Conservation (phyloP, 2,888 invertebrate genomes). For the Meiosimyza platycephala region DNA sequence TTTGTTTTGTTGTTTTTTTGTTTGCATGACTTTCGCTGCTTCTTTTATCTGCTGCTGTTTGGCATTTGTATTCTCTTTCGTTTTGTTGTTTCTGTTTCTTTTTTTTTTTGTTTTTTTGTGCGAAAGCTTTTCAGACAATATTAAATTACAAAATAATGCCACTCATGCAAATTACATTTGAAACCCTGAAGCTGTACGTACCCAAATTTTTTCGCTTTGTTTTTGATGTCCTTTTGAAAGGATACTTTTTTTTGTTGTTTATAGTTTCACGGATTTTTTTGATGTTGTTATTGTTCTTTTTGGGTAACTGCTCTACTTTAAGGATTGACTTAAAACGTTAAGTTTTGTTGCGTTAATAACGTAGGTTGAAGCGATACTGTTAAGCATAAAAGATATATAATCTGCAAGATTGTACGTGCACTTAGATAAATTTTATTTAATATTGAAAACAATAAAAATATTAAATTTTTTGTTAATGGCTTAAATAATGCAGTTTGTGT, state of each 20-base stretch:
- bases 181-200: constrained; percentile 14
- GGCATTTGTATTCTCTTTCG: neutral
- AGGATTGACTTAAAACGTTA: neutral
- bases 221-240: neutral
- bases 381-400: too few relatives aligned
- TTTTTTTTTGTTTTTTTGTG: neutral
- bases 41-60: neutral
- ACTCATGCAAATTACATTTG: constrained; percentile 27
- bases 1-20: too few relatives aligned
- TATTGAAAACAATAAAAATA: too few relatives aligned
- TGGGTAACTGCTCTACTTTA: neutral
- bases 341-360: too few relatives aligned
- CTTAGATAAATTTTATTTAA: too few relatives aligned
- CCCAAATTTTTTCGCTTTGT: constrained; percentile 6
- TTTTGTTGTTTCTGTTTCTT: neutral
- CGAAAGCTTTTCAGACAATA: constrained; percentile 16
- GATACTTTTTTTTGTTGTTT: neutral
- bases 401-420: too few relatives aligned
- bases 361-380: too few relatives aligned
- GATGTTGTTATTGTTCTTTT: neutral
- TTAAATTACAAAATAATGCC: constrained; percentile 31
- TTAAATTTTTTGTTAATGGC: too few relatives aligned
- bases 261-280: neutral
- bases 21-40: too few relatives aligned
- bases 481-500: too few relatives aligned